Evolutionary conservation across 2,888 invertebrate genomes (phyloP), one percentile per base, ranked within the genome.

Genomic region (Bunonema sp.): DNA sequence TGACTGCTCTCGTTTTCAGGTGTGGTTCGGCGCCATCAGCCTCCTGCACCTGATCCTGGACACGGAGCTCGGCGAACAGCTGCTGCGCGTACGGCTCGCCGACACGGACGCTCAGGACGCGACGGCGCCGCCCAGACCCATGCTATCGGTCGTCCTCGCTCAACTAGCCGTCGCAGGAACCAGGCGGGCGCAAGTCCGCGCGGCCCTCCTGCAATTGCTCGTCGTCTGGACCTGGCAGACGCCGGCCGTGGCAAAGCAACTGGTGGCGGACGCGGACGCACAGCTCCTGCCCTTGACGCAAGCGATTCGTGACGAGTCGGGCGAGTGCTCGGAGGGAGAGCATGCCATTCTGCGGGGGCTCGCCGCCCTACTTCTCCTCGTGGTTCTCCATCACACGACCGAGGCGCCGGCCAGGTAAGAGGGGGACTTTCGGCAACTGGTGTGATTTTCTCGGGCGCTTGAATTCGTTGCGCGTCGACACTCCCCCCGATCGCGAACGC

Each of bases 1-100:
- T 23, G 10, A 38, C 12, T 8, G 7, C 19, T 19, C n/a, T 24
- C 7, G 49, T 24, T 39, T 52, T 19, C 56, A 56, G 70, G 72
- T 53, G 70, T 99, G 97, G 97, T 86, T 89, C 72, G 82, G 88
- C 0, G 79, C 87, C 0, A 82, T 88, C 0, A 84, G 87, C 0
- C 72, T 99, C 20, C 81, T 84, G 68, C 87, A 97, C 67, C 80
- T 83, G 0, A 74, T 97, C 18, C 79, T 84, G 4, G 86, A 87
- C 40, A 71, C 71, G 33, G 57, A 59, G 34, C 59, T 28, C 37
- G 87, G 88, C 69, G 88, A 91, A 67, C 84, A 88, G 68, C 70
- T 97, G 34, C 70, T 97, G 22, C 75, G 87, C 42, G 93, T 97
- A 3, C 77, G 91, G 47, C 73, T 97, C 42, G 86, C 89, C 0